These are phyloP conservation scores for Congeria kusceri DNA, from an alignment of 2,888 invertebrate species.

Conservation along the genomic window DNA sequence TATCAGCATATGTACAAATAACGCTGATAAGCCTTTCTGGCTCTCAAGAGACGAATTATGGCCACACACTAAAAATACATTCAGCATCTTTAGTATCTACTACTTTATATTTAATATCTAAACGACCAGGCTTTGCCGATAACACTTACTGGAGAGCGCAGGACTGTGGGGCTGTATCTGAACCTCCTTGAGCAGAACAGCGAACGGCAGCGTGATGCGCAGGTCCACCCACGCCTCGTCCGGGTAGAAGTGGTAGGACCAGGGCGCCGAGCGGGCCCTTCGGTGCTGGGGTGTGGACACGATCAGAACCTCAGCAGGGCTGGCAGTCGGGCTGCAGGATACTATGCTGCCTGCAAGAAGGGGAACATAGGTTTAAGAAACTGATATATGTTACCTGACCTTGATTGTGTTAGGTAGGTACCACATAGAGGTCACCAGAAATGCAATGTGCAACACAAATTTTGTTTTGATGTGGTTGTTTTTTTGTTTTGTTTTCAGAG, in stretches of 20 bases:
- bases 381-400: background rate
- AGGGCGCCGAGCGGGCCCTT: conserved; percentile 95
- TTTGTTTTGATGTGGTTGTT: no score
- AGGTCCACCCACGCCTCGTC: conserved; percentile 94
- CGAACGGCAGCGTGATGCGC: conserved; percentile 94
- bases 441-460: no score
- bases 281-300: conserved; percentile 93
- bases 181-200: conserved; percentile 94
- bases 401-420: no score
- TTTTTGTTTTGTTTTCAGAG: no score
- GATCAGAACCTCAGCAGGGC: conserved; percentile 95
- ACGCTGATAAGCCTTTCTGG: no score
- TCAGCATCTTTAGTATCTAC: no score
- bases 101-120: no score
- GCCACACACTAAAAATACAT: no score
- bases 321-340: conserved; percentile 93
- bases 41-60: no score
- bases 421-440: no score
- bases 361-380: background rate
- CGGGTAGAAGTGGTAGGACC: conserved; percentile 98
- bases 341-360: conserved; percentile 88
- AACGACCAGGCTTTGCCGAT: no score
- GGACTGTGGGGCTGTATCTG: conserved; percentile 86
- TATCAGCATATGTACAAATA: no score
- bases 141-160: conserved; percentile 82